These are phyloP conservation scores for Tiphia femorata DNA, from an alignment of 2,888 invertebrate genomes.

Conservation along the genomic window DNA sequence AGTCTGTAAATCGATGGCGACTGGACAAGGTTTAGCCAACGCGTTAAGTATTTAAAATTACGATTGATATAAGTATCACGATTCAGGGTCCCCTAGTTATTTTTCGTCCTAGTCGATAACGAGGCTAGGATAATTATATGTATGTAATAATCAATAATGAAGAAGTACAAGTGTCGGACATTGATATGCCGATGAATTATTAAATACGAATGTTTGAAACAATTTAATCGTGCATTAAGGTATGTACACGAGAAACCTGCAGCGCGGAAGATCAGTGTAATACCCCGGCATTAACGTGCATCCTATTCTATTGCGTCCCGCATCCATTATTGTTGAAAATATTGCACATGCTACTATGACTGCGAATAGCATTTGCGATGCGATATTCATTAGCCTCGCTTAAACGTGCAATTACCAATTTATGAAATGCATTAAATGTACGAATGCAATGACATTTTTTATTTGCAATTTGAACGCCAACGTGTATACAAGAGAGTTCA, in stretches of 20 bases:
- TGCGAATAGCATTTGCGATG: too few species aligned
- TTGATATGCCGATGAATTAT: conserved; percentile 44
- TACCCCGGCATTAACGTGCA: too few species aligned
- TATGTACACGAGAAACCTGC: conserved; percentile 14
- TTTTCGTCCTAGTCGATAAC: conserved; percentile 33
- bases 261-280: conserved; percentile 5
- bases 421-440: too few species aligned
- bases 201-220: conserved; percentile 20
- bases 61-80: conserved; percentile 47
- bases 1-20: conserved; percentile 4
- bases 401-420: too few species aligned
- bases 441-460: too few species aligned
- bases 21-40: conserved; percentile 12
- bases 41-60: conserved; percentile 36
- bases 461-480: too few species aligned
- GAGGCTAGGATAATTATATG: conserved; percentile 34
- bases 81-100: conserved; percentile 55
- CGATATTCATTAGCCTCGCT: too few species aligned
- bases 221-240: conserved; percentile 17
- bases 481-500: too few species aligned
- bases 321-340: too few species aligned
- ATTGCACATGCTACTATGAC: too few species aligned
- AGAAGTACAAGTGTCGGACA: conserved; percentile 43
- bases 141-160: conserved; percentile 42
- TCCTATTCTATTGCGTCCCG: too few species aligned